Evolutionary conservation across 1,140 invertebrate species (phyloP).

Genomic region (Nasonia vitripennis): DNA sequence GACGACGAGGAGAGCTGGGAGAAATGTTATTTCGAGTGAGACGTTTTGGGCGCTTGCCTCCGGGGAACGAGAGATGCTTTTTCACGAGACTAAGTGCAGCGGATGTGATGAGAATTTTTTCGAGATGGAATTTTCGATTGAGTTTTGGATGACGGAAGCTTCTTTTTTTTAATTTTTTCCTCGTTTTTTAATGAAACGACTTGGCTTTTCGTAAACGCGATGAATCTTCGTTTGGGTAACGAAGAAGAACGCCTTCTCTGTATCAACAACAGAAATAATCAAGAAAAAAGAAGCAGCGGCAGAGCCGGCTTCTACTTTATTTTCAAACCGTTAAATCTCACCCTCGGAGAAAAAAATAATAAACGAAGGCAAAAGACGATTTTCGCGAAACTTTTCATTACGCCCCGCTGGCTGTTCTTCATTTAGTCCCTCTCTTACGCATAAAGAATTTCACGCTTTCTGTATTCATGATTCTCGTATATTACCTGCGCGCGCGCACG

Average conservation of each 20-base stretch:
- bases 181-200: not conserved
- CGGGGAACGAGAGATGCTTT: not conserved
- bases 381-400: conserved; percentile 35
- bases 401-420: not conserved
- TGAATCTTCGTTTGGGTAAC: not conserved
- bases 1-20: too few relatives aligned
- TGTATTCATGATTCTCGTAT: conserved; percentile 47
- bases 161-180: not conserved
- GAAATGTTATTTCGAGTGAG: not conserved
- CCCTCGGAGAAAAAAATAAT: not conserved
- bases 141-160: not conserved
- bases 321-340: conserved; percentile 1
- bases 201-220: not conserved
- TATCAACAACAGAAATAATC: too few relatives aligned
- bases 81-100: not conserved
- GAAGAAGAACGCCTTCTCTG: not conserved
- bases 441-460: conserved; percentile 31
- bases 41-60: not conserved
- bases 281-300: too few relatives aligned
- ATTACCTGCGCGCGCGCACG: not conserved
- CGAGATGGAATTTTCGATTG: not conserved
- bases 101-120: not conserved
- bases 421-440: conserved; percentile 9
- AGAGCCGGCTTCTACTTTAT: not conserved
- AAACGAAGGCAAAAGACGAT: not conserved